Evolutionary conservation across 2,888 invertebrate genomes (phyloP).

Genomic region (Coremacera marginata): DNA sequence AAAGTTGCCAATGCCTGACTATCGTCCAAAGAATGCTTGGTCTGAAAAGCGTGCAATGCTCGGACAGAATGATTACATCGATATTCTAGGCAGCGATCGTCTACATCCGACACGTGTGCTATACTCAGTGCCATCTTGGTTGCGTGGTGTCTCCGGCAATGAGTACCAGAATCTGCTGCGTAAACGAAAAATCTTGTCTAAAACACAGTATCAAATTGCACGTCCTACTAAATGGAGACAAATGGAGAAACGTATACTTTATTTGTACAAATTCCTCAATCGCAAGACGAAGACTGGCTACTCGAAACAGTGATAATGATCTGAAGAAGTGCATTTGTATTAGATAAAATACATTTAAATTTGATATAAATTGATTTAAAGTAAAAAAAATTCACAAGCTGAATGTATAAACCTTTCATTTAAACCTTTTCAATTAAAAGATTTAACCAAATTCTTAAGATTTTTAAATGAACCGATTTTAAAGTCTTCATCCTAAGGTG

Average conservation of each 20-base stretch:
- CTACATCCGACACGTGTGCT: conserved; percentile 87
- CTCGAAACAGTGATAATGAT: conserved; percentile 57
- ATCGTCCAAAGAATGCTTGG: conserved; percentile 83
- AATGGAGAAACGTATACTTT: conserved; percentile 79
- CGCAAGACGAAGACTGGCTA: conserved; percentile 81
- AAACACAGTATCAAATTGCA: conserved; percentile 73
- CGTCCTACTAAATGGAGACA: conserved; percentile 85
- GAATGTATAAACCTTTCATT: too few relatives aligned
- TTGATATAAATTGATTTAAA: too few relatives aligned
- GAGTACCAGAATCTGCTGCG: conserved; percentile 81
- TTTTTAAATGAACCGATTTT: too few relatives aligned
- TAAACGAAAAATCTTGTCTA: conserved; percentile 77
- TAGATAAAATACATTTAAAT: too few relatives aligned
- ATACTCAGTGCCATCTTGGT: conserved; percentile 89
- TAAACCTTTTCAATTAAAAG: too few relatives aligned
- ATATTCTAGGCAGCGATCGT: conserved; percentile 89
- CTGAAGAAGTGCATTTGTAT: not conserved
- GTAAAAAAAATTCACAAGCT: too few relatives aligned
- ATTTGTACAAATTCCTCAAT: conserved; percentile 83
- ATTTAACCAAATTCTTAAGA: too few relatives aligned
- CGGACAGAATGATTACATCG: conserved; percentile 98
- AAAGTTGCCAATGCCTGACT: conserved; percentile 76
- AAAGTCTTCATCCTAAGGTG: too few relatives aligned
- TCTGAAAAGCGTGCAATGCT: conserved; percentile 81
- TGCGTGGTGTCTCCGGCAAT: conserved; percentile 88